These are phyloP conservation scores for Helogale parvula DNA, from an alignment of 2,113 vertebrate species.

Conservation along the genomic window DNA sequence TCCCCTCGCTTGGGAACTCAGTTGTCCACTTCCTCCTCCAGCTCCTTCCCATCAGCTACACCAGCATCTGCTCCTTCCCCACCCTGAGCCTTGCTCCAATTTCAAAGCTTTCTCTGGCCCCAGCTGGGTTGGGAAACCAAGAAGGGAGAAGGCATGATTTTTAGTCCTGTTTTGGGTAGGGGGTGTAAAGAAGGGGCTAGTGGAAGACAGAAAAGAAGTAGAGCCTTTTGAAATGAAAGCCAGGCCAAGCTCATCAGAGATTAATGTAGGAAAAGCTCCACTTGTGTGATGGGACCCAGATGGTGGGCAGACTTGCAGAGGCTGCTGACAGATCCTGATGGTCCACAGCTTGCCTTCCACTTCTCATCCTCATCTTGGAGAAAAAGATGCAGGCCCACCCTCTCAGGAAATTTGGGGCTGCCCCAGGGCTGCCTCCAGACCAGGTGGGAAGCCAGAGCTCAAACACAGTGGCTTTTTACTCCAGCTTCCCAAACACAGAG, in stretches of 20 bases:
- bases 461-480: background rate
- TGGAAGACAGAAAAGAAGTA: slow-evolving; percentile 81
- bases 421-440: background rate
- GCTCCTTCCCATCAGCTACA: slow-evolving; percentile 77
- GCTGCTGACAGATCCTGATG: slow-evolving; percentile 89
- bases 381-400: background rate
- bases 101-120: slow-evolving; percentile 91
- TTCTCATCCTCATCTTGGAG: background rate
- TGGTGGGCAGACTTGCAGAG: slow-evolving; percentile 87
- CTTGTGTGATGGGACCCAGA: slow-evolving; percentile 91
- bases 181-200: background rate
- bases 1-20: background rate
- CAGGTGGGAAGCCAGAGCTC: background rate
- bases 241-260: slow-evolving; percentile 84
- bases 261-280: slow-evolving; percentile 84
- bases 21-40: slow-evolving; percentile 43
- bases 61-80: slow-evolving; percentile 82
- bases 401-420: background rate
- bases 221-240: slow-evolving; percentile 91
- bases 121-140: slow-evolving; percentile 86
- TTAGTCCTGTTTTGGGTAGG: slow-evolving; percentile 68
- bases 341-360: slow-evolving; percentile 84
- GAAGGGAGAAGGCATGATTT: slow-evolving; percentile 51
- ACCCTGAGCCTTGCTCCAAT: slow-evolving; percentile 85
- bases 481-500: background rate